Percentiles rank a stretch among this genome's conserved stretches.
Evolutionary conservation across 2,888 invertebrate species (phyloP).

Genomic region (Blomia tropicalis): DNA sequence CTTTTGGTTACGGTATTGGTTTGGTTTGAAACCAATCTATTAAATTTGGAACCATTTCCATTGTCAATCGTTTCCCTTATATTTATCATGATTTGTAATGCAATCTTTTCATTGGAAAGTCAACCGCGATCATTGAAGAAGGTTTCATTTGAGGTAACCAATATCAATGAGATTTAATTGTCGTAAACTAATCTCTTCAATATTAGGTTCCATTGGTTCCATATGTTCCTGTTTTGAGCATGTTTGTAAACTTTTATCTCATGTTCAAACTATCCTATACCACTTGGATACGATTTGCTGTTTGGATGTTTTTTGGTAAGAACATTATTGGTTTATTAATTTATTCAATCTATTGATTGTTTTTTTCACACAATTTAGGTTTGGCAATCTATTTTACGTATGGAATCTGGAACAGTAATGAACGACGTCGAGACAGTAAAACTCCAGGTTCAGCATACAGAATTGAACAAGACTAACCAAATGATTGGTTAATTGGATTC

Average conservation of each 20-base stretch:
- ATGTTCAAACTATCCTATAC: constrained; percentile 33
- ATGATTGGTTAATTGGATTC: too few relatives aligned
- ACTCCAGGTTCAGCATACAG: too few relatives aligned
- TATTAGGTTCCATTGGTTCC: constrained; percentile 26
- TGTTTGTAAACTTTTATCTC: constrained; percentile 25
- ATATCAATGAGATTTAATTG: neutral
- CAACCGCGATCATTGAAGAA: constrained; percentile 18
- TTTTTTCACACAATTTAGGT: constrained; percentile 21
- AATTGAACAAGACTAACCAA: too few relatives aligned
- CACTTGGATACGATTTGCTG: constrained; percentile 66
- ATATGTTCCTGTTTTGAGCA: constrained; percentile 23
- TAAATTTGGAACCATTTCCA: constrained; percentile 19
- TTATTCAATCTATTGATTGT: neutral
- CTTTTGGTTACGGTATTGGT: constrained; percentile 32
- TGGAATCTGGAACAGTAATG: constrained; percentile 29
- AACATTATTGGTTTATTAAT: too few relatives aligned
- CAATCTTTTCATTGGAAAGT: constrained; percentile 16
- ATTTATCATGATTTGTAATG: constrained; percentile 20
- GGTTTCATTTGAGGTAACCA: constrained; percentile 22
- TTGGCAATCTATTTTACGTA: constrained; percentile 29
- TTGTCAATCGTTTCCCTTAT: neutral
- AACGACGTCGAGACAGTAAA: constrained; percentile 25
- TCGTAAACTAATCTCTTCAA: neutral
- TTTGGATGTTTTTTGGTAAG: constrained; percentile 61
- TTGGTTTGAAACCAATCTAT: constrained; percentile 31